Percentiles rank a stretch among this genome's conserved stretches.
phyloP scores from a whole-genome alignment of 2,888 invertebrate genomes.

The Odontocolon sp. region DNA sequence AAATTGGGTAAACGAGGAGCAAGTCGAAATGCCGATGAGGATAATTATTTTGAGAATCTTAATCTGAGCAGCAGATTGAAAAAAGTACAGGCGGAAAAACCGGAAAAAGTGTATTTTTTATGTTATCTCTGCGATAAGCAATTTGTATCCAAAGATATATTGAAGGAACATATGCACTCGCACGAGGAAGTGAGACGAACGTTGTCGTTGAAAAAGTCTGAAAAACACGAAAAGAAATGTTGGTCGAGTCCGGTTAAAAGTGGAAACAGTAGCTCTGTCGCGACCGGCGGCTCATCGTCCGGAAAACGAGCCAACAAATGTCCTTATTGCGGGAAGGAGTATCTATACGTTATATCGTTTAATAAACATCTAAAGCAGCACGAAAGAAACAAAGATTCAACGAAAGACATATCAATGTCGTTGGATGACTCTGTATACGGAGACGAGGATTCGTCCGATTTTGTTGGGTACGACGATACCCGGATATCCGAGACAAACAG shows the following conservation, averaged over 20 bases:
- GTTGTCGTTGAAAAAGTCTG: slow-evolving; percentile 69
- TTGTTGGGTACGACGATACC: slow-evolving; percentile 59
- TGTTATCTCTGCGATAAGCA: slow-evolving; percentile 78
- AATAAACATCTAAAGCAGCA: slow-evolving; percentile 78
- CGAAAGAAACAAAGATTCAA: slow-evolving; percentile 70
- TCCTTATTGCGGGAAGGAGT: slow-evolving; percentile 78
- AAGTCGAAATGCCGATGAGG: slow-evolving; percentile 69
- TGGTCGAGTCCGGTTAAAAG: slow-evolving; percentile 42
- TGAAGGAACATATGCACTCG: slow-evolving; percentile 79
- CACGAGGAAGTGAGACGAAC: slow-evolving; percentile 77
- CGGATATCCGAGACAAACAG: slow-evolving; percentile 53
- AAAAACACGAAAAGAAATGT: slow-evolving; percentile 69
- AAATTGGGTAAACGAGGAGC: slow-evolving; percentile 62
- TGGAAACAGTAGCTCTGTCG: too few species aligned
- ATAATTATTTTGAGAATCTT: slow-evolving; percentile 78
- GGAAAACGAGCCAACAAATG: slow-evolving; percentile 77
- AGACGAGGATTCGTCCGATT: slow-evolving; percentile 64
- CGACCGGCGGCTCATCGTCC: too few species aligned
- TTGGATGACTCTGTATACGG: slow-evolving; percentile 46
- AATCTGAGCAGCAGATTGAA: slow-evolving; percentile 77
- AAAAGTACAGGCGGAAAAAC: slow-evolving; percentile 68
- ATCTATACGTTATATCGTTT: slow-evolving; percentile 78
- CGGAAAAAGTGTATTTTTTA: slow-evolving; percentile 74
- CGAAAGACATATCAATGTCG: slow-evolving; percentile 63
- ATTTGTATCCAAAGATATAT: slow-evolving; percentile 75